Evolutionary conservation across 2,888 invertebrate genomes (phyloP).

Genomic region (Meteorus cinctellus): DNA sequence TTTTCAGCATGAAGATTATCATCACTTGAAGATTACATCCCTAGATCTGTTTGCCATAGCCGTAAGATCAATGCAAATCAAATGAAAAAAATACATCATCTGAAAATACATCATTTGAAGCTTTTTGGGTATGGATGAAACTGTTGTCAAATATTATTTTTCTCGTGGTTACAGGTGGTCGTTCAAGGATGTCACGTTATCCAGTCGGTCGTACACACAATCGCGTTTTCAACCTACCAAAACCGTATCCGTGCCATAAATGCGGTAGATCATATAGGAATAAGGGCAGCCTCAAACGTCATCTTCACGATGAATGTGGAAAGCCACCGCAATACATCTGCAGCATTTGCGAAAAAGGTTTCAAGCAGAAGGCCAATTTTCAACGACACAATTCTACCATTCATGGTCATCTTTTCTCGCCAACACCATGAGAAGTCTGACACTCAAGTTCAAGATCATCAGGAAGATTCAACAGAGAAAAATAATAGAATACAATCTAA

Average conservation of each 20-base stretch:
- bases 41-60: constrained; percentile 26
- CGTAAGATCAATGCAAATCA: constrained; percentile 32
- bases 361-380: constrained; percentile 77
- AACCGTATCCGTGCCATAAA: constrained; percentile 62
- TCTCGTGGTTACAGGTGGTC: constrained; percentile 58
- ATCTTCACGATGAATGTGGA: constrained; percentile 85
- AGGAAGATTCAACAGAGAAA: constrained; percentile 10
- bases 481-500: not conserved
- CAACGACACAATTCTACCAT: constrained; percentile 67
- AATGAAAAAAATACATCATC: constrained; percentile 17
- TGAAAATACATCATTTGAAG: constrained; percentile 30
- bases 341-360: constrained; percentile 80
- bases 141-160: constrained; percentile 52
- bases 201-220: constrained; percentile 41
- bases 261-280: constrained; percentile 70
- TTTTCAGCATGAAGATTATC: constrained; percentile 35
- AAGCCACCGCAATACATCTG: constrained; percentile 83
- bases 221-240: constrained; percentile 46
- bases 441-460: constrained; percentile 9
- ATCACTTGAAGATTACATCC: constrained; percentile 26
- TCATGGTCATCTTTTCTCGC: constrained; percentile 58
- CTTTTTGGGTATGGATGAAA: constrained; percentile 31
- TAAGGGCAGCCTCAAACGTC: constrained; percentile 85
- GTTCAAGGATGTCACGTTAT: constrained; percentile 40
- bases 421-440: constrained; percentile 37